Evolutionary conservation across 37 sponge, comb jelly and placozoan species (phyloP).

Genomic region (Axinella damicornis): DNA sequence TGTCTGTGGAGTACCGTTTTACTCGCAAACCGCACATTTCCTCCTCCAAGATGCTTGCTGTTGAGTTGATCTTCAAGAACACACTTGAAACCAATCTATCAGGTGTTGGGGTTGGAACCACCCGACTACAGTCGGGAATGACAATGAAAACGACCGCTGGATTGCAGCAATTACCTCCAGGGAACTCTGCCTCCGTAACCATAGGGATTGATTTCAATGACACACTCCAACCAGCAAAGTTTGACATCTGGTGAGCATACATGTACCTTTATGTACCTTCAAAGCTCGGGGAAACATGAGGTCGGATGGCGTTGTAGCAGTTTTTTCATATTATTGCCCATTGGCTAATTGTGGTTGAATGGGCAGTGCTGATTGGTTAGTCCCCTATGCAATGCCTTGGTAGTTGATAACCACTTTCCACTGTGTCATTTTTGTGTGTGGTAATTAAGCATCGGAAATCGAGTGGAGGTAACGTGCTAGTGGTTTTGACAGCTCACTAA

Average conservation of each 20-base stretch:
- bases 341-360: no score
- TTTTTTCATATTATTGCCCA: no score
- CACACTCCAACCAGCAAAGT: slow-evolving; percentile 95
- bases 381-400: no score
- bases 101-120: slow-evolving; percentile 58
- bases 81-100: slow-evolving; percentile 35
- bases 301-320: no score
- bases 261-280: no score
- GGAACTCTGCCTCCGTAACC: slow-evolving; percentile 53
- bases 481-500: no score
- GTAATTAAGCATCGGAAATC: no score
- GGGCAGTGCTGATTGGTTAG: no score
- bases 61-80: slow-evolving; percentile 85
- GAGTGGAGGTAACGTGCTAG: no score
- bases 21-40: slow-evolving; percentile 72
- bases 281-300: no score
- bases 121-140: slow-evolving; percentile 79
- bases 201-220: slow-evolving; percentile 96
- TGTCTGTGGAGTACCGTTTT: slow-evolving; percentile 75
- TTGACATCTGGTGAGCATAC: slow-evolving; percentile 78
- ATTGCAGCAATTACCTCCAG: slow-evolving; percentile 55
- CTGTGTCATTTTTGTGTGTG: no score
- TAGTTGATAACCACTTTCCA: no score
- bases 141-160: slow-evolving; percentile 43
- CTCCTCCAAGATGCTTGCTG: slow-evolving; percentile 74